These are phyloP conservation scores for Tenthredo scrophulariae DNA, from an alignment of 2,888 invertebrate species.

Conservation along the genomic window DNA sequence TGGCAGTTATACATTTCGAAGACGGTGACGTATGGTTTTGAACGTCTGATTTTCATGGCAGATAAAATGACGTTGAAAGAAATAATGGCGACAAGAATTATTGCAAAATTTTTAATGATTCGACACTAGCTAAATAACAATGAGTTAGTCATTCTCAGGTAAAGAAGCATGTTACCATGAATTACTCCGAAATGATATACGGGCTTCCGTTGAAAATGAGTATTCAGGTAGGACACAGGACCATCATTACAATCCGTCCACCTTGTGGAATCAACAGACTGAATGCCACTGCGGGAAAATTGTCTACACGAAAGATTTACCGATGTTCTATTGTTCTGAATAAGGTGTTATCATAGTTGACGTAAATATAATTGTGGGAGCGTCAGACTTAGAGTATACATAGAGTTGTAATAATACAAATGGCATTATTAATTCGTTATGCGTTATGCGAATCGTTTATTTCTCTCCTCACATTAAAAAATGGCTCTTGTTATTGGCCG, in stretches of 20 bases:
- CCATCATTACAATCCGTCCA: background rate
- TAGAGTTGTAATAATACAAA: slow-evolving; percentile 18
- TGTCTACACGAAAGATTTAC: background rate
- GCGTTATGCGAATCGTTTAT: background rate
- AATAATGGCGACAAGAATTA: background rate
- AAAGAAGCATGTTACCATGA: background rate
- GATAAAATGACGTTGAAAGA: background rate
- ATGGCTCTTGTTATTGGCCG: background rate
- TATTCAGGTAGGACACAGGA: background rate
- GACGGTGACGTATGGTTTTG: background rate
- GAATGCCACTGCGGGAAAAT: background rate
- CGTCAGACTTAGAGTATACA: background rate
- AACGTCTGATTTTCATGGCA: background rate
- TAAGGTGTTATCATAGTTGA: background rate
- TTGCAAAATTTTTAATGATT: background rate
- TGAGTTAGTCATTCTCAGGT: background rate
- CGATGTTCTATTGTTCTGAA: background rate
- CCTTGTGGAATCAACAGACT: slow-evolving; percentile 1
- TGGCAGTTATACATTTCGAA: background rate
- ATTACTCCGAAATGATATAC: background rate
- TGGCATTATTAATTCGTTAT: slow-evolving; percentile 17
- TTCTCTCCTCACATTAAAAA: background rate
- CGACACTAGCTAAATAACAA: slow-evolving; percentile 3
- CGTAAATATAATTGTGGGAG: background rate
- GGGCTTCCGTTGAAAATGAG: background rate